phyloP scores from a whole-genome alignment of 1,140 invertebrate genomes.

The Episyrphus balteatus region DNA sequence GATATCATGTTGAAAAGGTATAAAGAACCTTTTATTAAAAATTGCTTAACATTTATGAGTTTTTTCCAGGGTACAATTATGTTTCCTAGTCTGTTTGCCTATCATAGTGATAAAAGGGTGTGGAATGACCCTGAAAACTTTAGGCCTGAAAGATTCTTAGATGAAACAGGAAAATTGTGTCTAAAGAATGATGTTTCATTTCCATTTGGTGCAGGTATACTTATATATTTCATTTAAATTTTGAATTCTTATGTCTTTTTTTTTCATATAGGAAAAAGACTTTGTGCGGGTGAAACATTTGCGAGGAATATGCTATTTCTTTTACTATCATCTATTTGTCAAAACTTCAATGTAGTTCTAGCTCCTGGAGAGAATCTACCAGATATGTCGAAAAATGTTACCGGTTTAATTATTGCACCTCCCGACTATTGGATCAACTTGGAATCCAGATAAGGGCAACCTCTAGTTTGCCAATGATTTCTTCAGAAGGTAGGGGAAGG shows the following conservation, averaged over 20 bases:
- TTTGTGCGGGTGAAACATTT: conserved; percentile 64
- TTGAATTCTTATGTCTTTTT: neutral
- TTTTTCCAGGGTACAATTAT: conserved; percentile 38
- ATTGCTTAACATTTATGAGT: neutral
- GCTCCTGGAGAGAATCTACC: conserved; percentile 31
- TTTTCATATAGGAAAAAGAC: conserved; percentile 45
- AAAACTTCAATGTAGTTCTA: conserved; percentile 46
- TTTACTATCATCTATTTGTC: conserved; percentile 49
- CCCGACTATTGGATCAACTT: conserved; percentile 36
- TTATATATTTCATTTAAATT: neutral
- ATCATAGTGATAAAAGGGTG: conserved; percentile 44
- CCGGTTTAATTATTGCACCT: conserved; percentile 29
- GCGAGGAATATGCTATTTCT: conserved; percentile 55
- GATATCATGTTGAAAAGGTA: conserved; percentile 45
- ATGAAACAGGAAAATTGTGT: conserved; percentile 17
- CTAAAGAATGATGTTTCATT: conserved; percentile 37
- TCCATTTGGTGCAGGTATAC: conserved; percentile 46
- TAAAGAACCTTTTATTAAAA: neutral
- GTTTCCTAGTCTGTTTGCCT: conserved; percentile 40
- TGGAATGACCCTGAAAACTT: conserved; percentile 63
- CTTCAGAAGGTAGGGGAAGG: no score
- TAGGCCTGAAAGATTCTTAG: conserved; percentile 49
- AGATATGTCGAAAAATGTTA: conserved; percentile 23
- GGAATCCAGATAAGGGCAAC: conserved; percentile 15
- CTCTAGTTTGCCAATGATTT: no score